These are phyloP conservation scores for Stichodactyla mertensii DNA, from an alignment of 64 coral and sea anemone genomes.

Conservation along the genomic window DNA sequence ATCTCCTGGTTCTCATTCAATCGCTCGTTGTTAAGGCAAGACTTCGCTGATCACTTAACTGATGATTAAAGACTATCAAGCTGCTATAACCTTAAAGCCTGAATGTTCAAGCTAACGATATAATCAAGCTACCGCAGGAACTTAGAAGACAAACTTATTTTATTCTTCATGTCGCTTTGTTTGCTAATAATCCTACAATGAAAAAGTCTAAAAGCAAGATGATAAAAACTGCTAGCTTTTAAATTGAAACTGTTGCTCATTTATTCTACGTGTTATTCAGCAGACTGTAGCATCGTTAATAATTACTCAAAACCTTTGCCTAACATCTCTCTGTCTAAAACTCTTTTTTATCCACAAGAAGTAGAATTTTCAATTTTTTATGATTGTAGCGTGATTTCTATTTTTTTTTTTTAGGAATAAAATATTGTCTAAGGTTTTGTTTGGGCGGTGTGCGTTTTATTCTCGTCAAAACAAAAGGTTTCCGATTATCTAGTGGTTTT, in stretches of 20 bases:
- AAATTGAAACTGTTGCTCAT: no score
- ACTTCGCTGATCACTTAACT: not conserved
- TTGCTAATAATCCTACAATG: no score
- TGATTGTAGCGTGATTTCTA: not conserved
- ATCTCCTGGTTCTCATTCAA: constrained; percentile 54
- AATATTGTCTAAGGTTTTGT: not conserved
- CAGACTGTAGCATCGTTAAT: not conserved
- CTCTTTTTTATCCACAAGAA: not conserved
- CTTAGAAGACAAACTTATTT: not conserved
- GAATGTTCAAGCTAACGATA: not conserved
- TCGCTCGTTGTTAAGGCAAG: constrained; percentile 45
- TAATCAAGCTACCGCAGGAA: not conserved
- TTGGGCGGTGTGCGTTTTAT: not conserved
- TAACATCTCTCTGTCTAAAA: not conserved
- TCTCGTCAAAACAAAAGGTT: no score
- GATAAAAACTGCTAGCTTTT: no score
- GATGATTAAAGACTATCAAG: not conserved
- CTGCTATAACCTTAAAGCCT: not conserved
- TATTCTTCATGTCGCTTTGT: no score
- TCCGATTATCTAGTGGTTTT: no score
- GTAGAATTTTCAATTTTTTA: not conserved
- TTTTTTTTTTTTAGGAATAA: not conserved
- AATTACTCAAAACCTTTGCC: not conserved
- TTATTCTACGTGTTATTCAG: not conserved
- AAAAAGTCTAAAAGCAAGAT: no score